Evolutionary conservation across 1,140 invertebrate species (phyloP).

Genomic region (Zaprionus taronus): DNA sequence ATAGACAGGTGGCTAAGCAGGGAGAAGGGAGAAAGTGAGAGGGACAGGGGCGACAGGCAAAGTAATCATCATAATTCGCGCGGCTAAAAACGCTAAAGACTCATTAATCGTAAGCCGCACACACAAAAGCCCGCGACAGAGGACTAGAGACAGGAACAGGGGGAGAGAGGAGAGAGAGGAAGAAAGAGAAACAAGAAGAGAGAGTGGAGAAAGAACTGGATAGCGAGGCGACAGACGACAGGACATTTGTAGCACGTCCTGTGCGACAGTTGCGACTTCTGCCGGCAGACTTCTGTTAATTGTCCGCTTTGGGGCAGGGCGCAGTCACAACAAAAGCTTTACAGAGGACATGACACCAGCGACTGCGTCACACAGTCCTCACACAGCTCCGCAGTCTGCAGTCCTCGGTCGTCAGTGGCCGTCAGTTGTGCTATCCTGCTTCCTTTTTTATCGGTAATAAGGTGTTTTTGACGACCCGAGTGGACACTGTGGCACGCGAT

Average conservation of each 20-base stretch:
- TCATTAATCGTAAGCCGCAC: conserved; percentile 67
- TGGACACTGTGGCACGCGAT: conserved; percentile 16
- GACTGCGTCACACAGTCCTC: conserved; percentile 48
- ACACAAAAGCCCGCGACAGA: conserved; percentile 20
- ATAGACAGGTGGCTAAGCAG: conserved; percentile 47
- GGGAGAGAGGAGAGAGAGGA: not conserved
- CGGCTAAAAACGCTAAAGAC: conserved; percentile 70
- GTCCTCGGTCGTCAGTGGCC: conserved; percentile 22
- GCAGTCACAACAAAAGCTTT: conserved; percentile 39
- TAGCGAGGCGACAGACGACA: conserved; percentile 21
- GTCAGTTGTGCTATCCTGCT: conserved; percentile 16
- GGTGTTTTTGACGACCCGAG: conserved; percentile 56
- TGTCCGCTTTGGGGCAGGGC: conserved; percentile 48
- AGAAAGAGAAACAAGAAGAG: not conserved
- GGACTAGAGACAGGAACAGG: not conserved
- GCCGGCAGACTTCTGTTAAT: conserved; percentile 72
- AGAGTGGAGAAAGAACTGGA: not conserved
- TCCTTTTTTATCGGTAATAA: conserved; percentile 46
- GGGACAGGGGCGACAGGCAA: conserved; percentile 14
- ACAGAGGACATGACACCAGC: conserved; percentile 57
- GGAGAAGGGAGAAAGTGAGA: not conserved
- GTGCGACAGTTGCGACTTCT: conserved; percentile 59
- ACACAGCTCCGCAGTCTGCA: conserved; percentile 21
- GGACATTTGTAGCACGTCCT: conserved; percentile 57
- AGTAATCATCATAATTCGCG: conserved; percentile 69